A percentile compares a stretch with the other conserved stretches of the same genome.
These are phyloP conservation scores for Setophaga petechia DNA, from an alignment of 2,113 vertebrate genomes.

Conservation along the genomic window DNA sequence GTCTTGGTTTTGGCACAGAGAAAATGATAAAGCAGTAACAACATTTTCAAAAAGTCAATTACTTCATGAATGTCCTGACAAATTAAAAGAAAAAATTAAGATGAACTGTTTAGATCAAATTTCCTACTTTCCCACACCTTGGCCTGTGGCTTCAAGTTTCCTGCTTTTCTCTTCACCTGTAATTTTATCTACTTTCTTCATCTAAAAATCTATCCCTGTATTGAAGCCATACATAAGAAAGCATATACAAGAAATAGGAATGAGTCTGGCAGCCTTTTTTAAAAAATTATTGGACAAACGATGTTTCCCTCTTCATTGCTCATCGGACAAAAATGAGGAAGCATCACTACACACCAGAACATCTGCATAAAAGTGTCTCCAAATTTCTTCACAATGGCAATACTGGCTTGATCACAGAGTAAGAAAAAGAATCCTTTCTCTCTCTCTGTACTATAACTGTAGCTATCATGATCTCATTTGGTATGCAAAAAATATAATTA, in stretches of 20 bases:
- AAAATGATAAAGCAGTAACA: background rate
- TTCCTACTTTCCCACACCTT: background rate
- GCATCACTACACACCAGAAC: background rate
- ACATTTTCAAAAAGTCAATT: background rate
- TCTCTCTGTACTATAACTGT: background rate
- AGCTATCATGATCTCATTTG: slow-evolving; percentile 24
- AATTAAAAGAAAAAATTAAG: background rate
- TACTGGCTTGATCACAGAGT: background rate
- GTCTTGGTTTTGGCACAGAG: background rate
- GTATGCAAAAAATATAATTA: slow-evolving; percentile 6
- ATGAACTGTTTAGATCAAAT: background rate
- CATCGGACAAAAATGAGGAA: background rate
- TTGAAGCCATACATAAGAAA: background rate
- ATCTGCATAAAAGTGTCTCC: background rate
- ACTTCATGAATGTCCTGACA: background rate
- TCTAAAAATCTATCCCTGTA: background rate
- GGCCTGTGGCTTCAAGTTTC: background rate
- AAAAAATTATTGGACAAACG: background rate
- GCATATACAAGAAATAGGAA: background rate
- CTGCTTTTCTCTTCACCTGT: background rate
- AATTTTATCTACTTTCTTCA: background rate
- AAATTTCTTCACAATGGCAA: background rate
- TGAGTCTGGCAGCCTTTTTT: background rate
- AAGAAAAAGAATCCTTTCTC: background rate
- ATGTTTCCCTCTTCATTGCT: background rate